Evolutionary conservation across 2,113 vertebrate species (phyloP), one percentile per base, ranked within the genome.

Genomic region (Neoarius graeffei): DNA sequence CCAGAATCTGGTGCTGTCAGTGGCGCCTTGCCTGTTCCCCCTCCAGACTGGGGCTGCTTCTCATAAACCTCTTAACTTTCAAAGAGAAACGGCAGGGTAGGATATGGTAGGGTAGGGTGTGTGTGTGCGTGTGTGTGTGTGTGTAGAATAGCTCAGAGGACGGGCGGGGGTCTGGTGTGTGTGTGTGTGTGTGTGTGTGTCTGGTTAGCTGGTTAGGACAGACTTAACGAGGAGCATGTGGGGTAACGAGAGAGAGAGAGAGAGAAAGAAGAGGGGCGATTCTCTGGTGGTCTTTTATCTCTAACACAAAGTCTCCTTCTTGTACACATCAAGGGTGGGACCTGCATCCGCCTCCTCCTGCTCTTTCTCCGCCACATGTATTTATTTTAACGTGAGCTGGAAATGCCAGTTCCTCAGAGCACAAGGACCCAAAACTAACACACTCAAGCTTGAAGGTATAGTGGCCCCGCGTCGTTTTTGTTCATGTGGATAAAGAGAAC

Each of bases 11-110:
- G 88, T 91, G 91, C 93, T 91, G 90, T 89, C 81, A 86, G 81
- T 73, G 74, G 73, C 59, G 62, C 84, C 89, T 88, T 20, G 60
- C 67, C 42, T 71, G 69, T 85, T 84, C 85, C 85, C 42, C 79
- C 69, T 83, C 50, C 87, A 83, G 77, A 62, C 84, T 57, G 66
- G 90, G 94, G 89, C 94, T 96, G 94, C 91, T 95, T 94, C 90
- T 92, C 94, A 96, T 96, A 95, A 95, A 92, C 88, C 84, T 86
- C 91, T 86, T 93, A 93, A 77, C 88, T 94, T 94, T 94, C 92
- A 95, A 94, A 94, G 93, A 92, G 81, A 76, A 88, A 50, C 67
- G 80, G 85, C 50, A 80, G 87, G 77, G 56, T 81, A 81, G 56
- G 79, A 59, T 59, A 81, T n/a, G 77, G 50, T 15, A 54, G 69